Percentiles rank a stretch among this genome's conserved stretches.
Evolutionary conservation across 2,888 invertebrate species (phyloP).

Genomic region (Drosophila mimetica): DNA sequence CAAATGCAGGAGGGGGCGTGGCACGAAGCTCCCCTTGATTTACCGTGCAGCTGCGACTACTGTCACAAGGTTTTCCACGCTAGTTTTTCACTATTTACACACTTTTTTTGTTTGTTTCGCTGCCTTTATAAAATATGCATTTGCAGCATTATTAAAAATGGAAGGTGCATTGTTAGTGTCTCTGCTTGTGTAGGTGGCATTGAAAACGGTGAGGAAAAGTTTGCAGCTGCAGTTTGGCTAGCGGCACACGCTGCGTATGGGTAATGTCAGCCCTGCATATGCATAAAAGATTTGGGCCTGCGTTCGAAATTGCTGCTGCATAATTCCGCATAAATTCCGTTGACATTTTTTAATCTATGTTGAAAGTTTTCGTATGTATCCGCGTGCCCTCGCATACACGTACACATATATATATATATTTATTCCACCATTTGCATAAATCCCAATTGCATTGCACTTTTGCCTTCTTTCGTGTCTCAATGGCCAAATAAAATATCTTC

Average conservation of each 20-base stretch:
- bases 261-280: conserved; percentile 71
- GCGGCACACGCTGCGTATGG: conserved; percentile 60
- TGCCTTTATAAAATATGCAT: conserved; percentile 67
- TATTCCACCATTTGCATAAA: conserved; percentile 76
- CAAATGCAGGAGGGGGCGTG: conserved; percentile 48
- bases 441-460: conserved; percentile 78
- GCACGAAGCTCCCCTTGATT: conserved; percentile 54
- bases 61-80: conserved; percentile 28
- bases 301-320: conserved; percentile 53
- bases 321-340: conserved; percentile 74
- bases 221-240: conserved; percentile 39
- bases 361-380: conserved; percentile 58
- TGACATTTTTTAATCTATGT: conserved; percentile 77
- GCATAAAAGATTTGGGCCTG: conserved; percentile 62
- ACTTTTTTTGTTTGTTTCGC: conserved; percentile 37
- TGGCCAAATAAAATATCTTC: conserved; percentile 76
- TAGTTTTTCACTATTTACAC: conserved; percentile 35
- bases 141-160: conserved; percentile 61
- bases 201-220: conserved; percentile 57
- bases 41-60: conserved; percentile 62
- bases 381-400: neutral
- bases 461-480: conserved; percentile 69
- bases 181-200: conserved; percentile 51
- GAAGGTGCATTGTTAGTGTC: conserved; percentile 57
- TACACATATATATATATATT: conserved; percentile 24